phyloP scores from a whole-genome alignment of 2,797 vertebrate species.

The Hozukius guyotensis region DNA sequence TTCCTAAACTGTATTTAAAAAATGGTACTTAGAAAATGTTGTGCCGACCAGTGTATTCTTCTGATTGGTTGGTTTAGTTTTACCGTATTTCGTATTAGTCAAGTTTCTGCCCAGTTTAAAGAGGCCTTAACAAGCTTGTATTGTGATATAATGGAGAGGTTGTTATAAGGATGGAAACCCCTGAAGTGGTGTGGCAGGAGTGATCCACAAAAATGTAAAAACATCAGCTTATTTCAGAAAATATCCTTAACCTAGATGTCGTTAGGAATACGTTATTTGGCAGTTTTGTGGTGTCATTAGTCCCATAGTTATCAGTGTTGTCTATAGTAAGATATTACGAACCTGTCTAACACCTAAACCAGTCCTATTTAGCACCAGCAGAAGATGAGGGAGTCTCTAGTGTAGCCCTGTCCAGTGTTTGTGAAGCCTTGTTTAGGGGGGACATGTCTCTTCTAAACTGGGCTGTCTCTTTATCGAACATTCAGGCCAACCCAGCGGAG shows the following conservation, averaged over 20 bases:
- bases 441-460: conserved; percentile 76
- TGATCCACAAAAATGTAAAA: not conserved
- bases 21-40: not conserved
- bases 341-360: not conserved
- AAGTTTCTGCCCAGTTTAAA: not conserved
- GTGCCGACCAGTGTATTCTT: not conserved
- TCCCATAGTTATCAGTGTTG: not conserved
- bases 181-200: not conserved
- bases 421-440: conserved; percentile 61
- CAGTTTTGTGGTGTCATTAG: not conserved
- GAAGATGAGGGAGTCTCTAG: conserved; percentile 15
- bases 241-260: not conserved
- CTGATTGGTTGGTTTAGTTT: not conserved
- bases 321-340: not conserved
- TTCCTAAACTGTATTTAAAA: not conserved
- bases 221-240: conserved; percentile 3
- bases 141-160: not conserved
- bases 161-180: not conserved
- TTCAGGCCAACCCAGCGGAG: conserved; percentile 81
- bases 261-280: not conserved
- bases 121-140: not conserved
- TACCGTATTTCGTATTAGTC: not conserved
- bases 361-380: not conserved
- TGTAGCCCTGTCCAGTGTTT: conserved; percentile 44
- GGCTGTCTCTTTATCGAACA: conserved; percentile 80